Base-by-base conservation (phyloP, 2,797 vertebrate species). In the Hephaestus fuliginosus region DNA sequence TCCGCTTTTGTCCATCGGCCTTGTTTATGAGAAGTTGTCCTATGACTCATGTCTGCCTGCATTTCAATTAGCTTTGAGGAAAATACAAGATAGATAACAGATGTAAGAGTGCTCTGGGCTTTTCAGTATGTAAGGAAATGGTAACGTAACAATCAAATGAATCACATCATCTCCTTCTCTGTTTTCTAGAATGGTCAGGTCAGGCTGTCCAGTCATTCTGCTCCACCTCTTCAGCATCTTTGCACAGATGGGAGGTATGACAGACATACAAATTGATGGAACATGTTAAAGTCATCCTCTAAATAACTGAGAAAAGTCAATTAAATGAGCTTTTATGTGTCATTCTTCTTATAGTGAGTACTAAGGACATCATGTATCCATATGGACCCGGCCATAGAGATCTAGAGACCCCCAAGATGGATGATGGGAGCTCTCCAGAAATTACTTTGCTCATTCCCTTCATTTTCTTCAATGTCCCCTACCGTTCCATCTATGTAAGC, bases 331-430 rank as follows among this genome's bases (percentile, higher is more conserved):
- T 61, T 3, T 74, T 43, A 18, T 52, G 3, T 55, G 44, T 1
- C 83, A 70, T 89, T 88, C 83, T 77, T 86, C 57, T 80, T 87
- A 66, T 89, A 99, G 98, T 90, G 87, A 91, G 92, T 30, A 70
- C 94, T 95, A 96, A 91, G 94, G 95, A 96, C 5, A 94, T 96
- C 87, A 93, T 99, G 87, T 99, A 99, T 83, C 98, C 98, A 0
- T 99, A 96, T 91, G 99, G 98, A 95, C 96, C 96, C 68, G 95
- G 96, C 6, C 94, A 94, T 70, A 93, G 94, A 78, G 96, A 99
- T 93, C 96, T 97, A 14, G 99, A 97, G 94, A 99, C 98, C 4
- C 98, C 98, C 64, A 99, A 99, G 92, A 98, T 99, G 79, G 98
- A 99, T 1, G 98, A 99, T 60, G 98, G 98, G 75, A 99, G 98